These are phyloP conservation scores for Drosophila watanabei DNA, from an alignment of 1,140 invertebrate genomes.

Conservation along the genomic window DNA sequence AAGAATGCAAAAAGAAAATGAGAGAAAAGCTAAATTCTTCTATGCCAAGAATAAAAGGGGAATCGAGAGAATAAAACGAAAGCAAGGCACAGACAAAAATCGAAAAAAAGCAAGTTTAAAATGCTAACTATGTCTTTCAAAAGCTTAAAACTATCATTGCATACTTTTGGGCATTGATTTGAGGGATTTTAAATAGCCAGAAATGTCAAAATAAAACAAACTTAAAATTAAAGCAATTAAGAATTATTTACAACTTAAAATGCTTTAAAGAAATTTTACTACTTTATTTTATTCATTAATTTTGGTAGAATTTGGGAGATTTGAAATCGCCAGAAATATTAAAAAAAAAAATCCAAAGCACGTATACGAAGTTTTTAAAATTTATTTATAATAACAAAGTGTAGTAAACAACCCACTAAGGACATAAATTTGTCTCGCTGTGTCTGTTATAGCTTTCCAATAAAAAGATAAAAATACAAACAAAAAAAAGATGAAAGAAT, in stretches of 20 bases:
- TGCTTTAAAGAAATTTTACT: too few relatives aligned
- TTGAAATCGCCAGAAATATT: too few relatives aligned
- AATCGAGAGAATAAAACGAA: slow-evolving; percentile 9
- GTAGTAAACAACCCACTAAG: neutral
- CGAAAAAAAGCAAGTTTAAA: neutral
- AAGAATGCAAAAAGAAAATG: slow-evolving; percentile 6
- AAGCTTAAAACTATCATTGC: neutral
- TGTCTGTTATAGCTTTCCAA: neutral
- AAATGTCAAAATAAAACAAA: neutral
- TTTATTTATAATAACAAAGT: neutral
- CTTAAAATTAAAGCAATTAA: neutral
- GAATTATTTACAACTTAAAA: too few relatives aligned
- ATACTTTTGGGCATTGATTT: neutral
- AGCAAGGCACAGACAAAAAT: neutral
- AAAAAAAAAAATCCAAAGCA: too few relatives aligned
- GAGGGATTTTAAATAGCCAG: neutral
- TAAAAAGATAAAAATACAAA: neutral
- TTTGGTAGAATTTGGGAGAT: too few relatives aligned
- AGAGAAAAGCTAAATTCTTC: slow-evolving; percentile 16
- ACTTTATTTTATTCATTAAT: too few relatives aligned
- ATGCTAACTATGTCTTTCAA: neutral
- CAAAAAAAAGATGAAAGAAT: neutral
- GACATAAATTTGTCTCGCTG: too few relatives aligned
- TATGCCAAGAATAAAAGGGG: slow-evolving; percentile 20
- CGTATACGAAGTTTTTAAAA: too few relatives aligned